A percentile compares a stretch with the other conserved stretches of the same genome.
Evolutionary conservation across 2,113 vertebrate species (phyloP).

Genomic region (Polypterus bichir): DNA sequence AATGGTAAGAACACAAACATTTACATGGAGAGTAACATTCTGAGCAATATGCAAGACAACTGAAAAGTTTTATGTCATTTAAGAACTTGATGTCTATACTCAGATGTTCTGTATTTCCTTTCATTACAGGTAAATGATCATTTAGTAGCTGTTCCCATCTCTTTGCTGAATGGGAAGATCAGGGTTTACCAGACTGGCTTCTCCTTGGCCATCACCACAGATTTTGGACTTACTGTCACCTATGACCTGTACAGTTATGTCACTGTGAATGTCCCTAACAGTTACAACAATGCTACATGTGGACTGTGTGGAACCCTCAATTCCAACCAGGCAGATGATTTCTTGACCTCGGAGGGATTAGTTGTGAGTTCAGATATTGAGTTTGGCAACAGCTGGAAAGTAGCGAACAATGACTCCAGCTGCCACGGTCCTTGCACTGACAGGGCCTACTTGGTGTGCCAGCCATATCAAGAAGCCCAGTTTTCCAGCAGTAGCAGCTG

Average conservation of each 20-base stretch:
- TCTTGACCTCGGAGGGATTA: slow-evolving; percentile 22
- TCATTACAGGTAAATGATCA: slow-evolving; percentile 30
- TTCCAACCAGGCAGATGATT: slow-evolving; percentile 23
- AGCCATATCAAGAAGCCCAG: slow-evolving; percentile 2
- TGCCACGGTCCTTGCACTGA: slow-evolving; percentile 23
- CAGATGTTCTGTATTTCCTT: too few species aligned
- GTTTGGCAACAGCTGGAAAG: slow-evolving; percentile 38
- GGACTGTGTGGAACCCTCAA: slow-evolving; percentile 43
- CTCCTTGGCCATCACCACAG: too few species aligned
- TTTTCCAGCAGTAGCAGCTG: slow-evolving; percentile 25
- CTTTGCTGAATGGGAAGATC: slow-evolving; percentile 23
- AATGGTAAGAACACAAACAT: slow-evolving; percentile 25
- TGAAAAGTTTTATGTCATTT: background rate
- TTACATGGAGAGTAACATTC: too few species aligned
- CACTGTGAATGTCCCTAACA: slow-evolving; percentile 22
- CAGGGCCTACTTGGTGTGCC: slow-evolving; percentile 24
- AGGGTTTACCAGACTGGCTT: too few species aligned
- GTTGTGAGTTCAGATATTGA: slow-evolving; percentile 27
- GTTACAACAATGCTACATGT: slow-evolving; percentile 30
- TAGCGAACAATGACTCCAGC: slow-evolving; percentile 2
- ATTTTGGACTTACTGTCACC: too few species aligned
- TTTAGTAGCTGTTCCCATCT: slow-evolving; percentile 26
- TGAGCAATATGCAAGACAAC: too few species aligned
- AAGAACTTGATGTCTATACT: background rate
- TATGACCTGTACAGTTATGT: too few species aligned